Percentiles rank a stretch among this genome's conserved stretches.
Evolutionary conservation across 2,113 vertebrate genomes (phyloP).

Genomic region (Meleagris gallopavo): DNA sequence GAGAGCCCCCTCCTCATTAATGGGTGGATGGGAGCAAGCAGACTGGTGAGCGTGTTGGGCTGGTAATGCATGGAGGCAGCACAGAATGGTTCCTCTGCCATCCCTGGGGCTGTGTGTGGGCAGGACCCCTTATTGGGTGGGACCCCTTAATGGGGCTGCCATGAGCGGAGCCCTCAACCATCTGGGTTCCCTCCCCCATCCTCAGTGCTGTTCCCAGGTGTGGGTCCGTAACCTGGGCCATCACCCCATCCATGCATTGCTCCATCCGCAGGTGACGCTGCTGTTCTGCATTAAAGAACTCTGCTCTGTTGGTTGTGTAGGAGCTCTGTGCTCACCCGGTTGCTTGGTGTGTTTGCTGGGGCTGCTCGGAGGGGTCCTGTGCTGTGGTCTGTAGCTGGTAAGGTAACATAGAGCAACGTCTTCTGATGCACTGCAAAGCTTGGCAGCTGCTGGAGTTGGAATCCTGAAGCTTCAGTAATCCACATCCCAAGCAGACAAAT

Average conservation of each 20-base stretch:
- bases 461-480: neutral
- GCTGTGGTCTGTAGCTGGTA: accelerated
- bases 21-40: neutral
- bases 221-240: neutral
- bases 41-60: neutral
- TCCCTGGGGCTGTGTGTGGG: neutral
- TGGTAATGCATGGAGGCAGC: neutral
- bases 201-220: accelerated
- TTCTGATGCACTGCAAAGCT: accelerated
- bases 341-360: neutral
- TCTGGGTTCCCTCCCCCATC: neutral
- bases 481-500: neutral
- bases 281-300: accelerated
- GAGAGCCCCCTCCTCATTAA: neutral
- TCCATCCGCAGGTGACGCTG: neutral
- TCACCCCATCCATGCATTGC: neutral
- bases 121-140: too few relatives aligned
- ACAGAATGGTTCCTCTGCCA: neutral
- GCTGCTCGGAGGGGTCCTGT: too few relatives aligned
- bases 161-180: accelerated
- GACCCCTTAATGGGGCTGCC: neutral
- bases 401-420: accelerated
- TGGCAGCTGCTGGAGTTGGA: neutral
- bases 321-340: neutral
- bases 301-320: neutral